Evolutionary conservation across 2,113 vertebrate genomes (phyloP).

Genomic region (Arizona elegans): DNA sequence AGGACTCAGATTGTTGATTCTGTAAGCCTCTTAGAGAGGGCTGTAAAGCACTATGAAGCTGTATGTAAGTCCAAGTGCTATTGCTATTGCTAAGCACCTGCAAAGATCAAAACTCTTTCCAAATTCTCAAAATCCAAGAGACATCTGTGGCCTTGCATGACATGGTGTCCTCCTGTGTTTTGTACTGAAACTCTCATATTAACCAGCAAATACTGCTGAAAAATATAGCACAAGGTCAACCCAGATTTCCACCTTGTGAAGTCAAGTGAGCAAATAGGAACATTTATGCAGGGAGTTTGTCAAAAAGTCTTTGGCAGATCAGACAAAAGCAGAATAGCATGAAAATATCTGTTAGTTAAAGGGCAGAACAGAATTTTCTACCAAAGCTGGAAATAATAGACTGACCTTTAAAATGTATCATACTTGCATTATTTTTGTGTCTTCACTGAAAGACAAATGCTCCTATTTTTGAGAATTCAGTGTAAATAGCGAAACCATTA

Average conservation of each 20-base stretch:
- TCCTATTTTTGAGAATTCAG: slow-evolving; percentile 9
- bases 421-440: not conserved
- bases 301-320: not conserved
- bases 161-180: not conserved
- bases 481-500: not conserved
- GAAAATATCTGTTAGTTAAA: not conserved
- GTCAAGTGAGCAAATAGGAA: slow-evolving; percentile 5
- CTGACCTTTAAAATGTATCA: not conserved
- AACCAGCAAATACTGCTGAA: not conserved
- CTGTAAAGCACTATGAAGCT: too few relatives aligned
- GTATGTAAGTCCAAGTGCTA: too few relatives aligned
- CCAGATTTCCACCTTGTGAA: slow-evolving; percentile 19
- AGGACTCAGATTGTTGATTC: too few relatives aligned
- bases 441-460: not conserved
- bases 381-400: slow-evolving; percentile 11
- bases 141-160: not conserved
- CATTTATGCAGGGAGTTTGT: slow-evolving; percentile 22
- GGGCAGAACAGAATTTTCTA: not conserved
- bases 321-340: not conserved
- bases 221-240: not conserved
- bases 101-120: not conserved
- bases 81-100: not conserved
- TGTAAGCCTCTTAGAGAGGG: too few relatives aligned
- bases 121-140: not conserved
- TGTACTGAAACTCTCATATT: not conserved